Percentiles rank a stretch among this genome's conserved stretches.
These are phyloP conservation scores for Habroteleia sp. DNA, from an alignment of 2,888 invertebrate species.

Conservation along the genomic window DNA sequence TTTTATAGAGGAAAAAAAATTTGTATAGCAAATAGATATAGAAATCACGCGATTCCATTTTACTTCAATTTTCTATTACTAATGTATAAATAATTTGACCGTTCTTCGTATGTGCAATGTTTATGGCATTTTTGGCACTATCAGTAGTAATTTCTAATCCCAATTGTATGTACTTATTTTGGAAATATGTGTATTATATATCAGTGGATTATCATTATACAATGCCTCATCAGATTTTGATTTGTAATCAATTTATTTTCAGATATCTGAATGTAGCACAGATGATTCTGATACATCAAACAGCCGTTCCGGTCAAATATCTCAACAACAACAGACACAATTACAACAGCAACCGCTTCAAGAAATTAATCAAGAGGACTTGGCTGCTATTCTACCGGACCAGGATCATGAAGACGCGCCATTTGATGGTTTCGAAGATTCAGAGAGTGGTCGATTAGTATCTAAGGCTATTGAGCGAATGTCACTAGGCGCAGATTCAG, in stretches of 20 bases:
- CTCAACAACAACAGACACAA: conserved; percentile 64
- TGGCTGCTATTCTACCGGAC: conserved; percentile 89
- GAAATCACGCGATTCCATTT: no score
- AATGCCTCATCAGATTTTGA: neutral
- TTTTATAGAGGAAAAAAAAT: no score
- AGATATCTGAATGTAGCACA: conserved; percentile 76
- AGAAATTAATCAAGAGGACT: conserved; percentile 90
- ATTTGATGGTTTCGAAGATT: conserved; percentile 84
- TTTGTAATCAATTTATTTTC: conserved; percentile 1
- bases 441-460: conserved; percentile 82
- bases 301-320: conserved; percentile 56
- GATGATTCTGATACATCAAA: conserved; percentile 77
- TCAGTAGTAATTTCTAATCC: no score
- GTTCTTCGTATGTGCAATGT: no score
- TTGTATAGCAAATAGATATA: no score
- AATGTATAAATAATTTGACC: no score
- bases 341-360: conserved; percentile 81
- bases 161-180: no score
- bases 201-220: no score
- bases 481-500: conserved; percentile 86
- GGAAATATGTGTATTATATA: no score
- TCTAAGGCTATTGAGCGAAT: conserved; percentile 80
- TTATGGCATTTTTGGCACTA: no score
- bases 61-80: no score
- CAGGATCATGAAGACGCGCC: conserved; percentile 84